Percentiles rank a stretch among this genome's conserved stretches.
phyloP scores from a whole-genome alignment of 1,140 invertebrate genomes.

The Drosophila lacteicornis region DNA sequence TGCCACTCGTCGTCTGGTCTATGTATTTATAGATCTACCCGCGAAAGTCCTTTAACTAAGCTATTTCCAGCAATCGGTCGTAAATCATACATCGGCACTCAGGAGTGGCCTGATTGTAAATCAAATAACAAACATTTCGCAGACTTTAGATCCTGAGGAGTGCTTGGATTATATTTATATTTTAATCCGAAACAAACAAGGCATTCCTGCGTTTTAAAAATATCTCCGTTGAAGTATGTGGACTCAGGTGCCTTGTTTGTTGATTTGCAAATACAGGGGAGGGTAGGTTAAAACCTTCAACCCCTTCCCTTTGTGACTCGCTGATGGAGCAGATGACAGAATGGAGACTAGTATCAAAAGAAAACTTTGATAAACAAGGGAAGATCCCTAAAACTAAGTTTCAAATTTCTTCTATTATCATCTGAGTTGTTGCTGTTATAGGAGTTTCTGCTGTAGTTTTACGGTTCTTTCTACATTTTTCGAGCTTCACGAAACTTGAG shows the following conservation, averaged over 20 bases:
- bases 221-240: neutral
- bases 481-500: too few species aligned
- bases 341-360: too few species aligned
- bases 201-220: neutral
- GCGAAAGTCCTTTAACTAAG: conserved; percentile 39
- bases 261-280: neutral
- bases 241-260: neutral
- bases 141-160: conserved; percentile 33
- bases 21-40: conserved; percentile 16
- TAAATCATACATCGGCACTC: conserved; percentile 45
- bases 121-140: conserved; percentile 27
- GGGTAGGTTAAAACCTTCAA: too few species aligned
- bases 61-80: conserved; percentile 3
- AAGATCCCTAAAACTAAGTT: too few species aligned
- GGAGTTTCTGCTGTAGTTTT: too few species aligned
- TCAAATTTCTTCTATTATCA: neutral
- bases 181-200: conserved; percentile 5
- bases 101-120: conserved; percentile 32
- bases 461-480: too few species aligned
- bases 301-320: too few species aligned
- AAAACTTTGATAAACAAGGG: too few species aligned
- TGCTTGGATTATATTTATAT: conserved; percentile 12
- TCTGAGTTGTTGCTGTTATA: neutral
- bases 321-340: too few species aligned
- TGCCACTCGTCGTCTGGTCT: neutral